phyloP scores from a whole-genome alignment of 2,888 invertebrate species.

The Zaprionus obscuricornis region DNA sequence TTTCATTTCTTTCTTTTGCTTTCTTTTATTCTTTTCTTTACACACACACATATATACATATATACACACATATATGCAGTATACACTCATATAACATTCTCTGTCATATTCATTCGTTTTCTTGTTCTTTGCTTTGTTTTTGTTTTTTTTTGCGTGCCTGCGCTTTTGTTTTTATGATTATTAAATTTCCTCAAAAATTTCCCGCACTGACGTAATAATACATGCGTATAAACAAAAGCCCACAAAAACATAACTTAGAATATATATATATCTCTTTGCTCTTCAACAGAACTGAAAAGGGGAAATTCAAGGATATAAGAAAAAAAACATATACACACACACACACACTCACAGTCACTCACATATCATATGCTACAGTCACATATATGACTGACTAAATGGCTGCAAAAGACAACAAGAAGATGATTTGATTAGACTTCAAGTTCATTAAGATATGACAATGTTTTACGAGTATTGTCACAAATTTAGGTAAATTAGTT shows the following conservation, averaged over 20 bases:
- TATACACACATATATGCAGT: slow-evolving; percentile 9
- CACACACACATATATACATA: slow-evolving; percentile 2
- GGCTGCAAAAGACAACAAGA: slow-evolving; percentile 13
- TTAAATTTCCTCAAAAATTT: slow-evolving; percentile 67
- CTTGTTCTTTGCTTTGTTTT: slow-evolving; percentile 1
- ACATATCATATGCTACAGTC: not conserved
- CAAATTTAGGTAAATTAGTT: slow-evolving; percentile 22
- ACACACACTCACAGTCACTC: not conserved
- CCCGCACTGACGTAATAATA: slow-evolving; percentile 65
- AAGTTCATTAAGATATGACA: slow-evolving; percentile 48
- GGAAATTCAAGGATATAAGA: too few species aligned
- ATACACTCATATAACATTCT: slow-evolving; percentile 14
- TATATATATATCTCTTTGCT: too few species aligned
- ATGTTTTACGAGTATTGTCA: slow-evolving; percentile 28
- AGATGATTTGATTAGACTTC: slow-evolving; percentile 56
- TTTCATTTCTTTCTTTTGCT: slow-evolving; percentile 36
- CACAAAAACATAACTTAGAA: slow-evolving; percentile 14
- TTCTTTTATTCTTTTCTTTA: slow-evolving; percentile 8
- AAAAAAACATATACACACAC: too few species aligned
- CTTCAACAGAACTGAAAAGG: too few species aligned
- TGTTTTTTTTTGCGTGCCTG: slow-evolving; percentile 42
- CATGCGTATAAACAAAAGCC: slow-evolving; percentile 32
- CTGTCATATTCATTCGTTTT: not conserved
- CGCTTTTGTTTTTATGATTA: slow-evolving; percentile 69
- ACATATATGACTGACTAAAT: slow-evolving; percentile 5